These are phyloP conservation scores for Glaucidium brasilianum DNA, from an alignment of 2,113 vertebrate genomes.

Conservation along the genomic window DNA sequence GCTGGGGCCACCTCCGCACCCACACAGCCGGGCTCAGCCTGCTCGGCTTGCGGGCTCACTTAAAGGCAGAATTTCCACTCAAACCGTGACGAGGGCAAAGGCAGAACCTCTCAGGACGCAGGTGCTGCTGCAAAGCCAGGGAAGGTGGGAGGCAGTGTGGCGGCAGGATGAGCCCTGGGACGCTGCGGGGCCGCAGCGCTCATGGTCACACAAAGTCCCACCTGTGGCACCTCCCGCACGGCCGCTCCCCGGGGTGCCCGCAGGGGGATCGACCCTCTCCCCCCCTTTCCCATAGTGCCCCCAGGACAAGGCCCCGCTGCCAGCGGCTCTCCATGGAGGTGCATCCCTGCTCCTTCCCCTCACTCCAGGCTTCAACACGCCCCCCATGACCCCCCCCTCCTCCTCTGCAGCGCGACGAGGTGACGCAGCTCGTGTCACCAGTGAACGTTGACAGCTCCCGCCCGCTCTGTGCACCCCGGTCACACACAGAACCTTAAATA, in stretches of 20 bases:
- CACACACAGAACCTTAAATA: background rate
- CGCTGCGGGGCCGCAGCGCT: background rate
- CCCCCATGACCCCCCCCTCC: no score
- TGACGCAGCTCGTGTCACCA: background rate
- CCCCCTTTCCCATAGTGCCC: background rate
- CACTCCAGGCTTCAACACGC: background rate
- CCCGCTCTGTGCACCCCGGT: background rate
- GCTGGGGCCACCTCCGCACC: background rate
- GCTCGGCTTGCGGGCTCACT: background rate
- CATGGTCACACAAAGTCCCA: background rate
- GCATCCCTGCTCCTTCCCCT: fast-evolving
- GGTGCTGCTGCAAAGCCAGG: background rate
- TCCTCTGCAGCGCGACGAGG: background rate
- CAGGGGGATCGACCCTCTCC: no score
- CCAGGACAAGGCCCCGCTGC: background rate
- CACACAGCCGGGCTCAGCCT: background rate
- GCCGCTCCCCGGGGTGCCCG: no score
- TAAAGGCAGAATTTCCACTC: background rate
- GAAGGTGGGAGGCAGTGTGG: background rate
- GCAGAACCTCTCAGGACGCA: background rate
- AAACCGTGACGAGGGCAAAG: background rate
- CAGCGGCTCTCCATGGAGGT: fast-evolving
- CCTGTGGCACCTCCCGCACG: background rate
- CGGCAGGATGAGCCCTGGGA: background rate
- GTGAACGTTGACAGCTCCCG: background rate